A percentile compares a stretch with the other conserved stretches of the same genome.
These are phyloP conservation scores for Leucosticte australis DNA, from an alignment of 2,113 vertebrate species.

Conservation along the genomic window DNA sequence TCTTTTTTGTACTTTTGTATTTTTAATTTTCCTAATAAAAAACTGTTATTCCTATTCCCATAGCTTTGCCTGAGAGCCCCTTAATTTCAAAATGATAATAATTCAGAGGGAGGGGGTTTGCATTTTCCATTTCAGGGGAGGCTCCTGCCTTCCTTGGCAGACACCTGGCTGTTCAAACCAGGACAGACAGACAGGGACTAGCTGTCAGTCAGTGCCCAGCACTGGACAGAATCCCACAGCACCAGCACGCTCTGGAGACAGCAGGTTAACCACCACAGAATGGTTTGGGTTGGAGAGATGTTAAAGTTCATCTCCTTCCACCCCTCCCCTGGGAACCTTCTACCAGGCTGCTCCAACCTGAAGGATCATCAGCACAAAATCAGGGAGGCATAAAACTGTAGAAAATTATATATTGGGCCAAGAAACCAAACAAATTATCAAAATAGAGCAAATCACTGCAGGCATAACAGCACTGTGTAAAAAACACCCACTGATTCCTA, in stretches of 20 bases:
- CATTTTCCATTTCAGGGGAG: background rate
- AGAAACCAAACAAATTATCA: background rate
- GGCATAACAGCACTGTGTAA: background rate
- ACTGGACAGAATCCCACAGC: background rate
- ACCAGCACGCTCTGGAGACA: background rate
- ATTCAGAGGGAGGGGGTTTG: background rate
- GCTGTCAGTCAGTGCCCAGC: accelerated
- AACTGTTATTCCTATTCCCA: background rate
- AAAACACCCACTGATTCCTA: background rate
- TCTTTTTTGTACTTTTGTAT: background rate
- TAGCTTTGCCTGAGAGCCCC: background rate
- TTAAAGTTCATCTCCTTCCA: background rate
- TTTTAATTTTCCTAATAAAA: background rate
- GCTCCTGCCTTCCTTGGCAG: background rate
- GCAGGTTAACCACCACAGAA: accelerated
- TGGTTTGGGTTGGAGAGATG: accelerated
- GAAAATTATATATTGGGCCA: background rate
- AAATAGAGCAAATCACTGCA: background rate
- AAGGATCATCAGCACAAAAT: background rate
- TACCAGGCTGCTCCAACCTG: background rate
- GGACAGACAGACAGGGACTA: background rate
- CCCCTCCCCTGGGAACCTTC: background rate
- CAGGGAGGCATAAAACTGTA: background rate
- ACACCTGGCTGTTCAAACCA: background rate
- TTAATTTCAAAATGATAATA: background rate